Evolutionary conservation across 1,140 invertebrate genomes (phyloP).

Genomic region (Phymastichus coffea): DNA sequence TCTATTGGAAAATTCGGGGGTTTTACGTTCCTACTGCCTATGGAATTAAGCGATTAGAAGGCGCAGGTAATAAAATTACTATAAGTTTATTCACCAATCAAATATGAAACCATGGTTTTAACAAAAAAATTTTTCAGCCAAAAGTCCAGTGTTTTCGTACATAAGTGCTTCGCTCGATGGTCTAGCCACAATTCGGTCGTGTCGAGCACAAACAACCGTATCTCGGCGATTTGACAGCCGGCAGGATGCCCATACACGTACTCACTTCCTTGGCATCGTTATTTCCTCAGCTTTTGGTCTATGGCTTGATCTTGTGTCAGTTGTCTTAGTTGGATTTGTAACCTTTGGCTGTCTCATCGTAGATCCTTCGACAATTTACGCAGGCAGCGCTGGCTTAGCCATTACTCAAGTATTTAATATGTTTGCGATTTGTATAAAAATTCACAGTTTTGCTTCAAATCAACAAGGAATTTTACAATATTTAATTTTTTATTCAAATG

Average conservation of each 20-base stretch:
- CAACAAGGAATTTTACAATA: too few species aligned
- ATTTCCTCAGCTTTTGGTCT: slow-evolving; percentile 78
- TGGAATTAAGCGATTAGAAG: slow-evolving; percentile 80
- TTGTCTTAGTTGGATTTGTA: slow-evolving; percentile 65
- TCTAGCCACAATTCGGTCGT: slow-evolving; percentile 77
- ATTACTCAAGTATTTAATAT: slow-evolving; percentile 77
- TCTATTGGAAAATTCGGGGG: slow-evolving; percentile 69
- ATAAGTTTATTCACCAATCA: neutral
- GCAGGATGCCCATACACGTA: slow-evolving; percentile 63
- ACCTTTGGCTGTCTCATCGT: slow-evolving; percentile 71
- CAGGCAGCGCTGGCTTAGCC: slow-evolving; percentile 74
- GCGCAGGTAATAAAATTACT: slow-evolving; percentile 65
- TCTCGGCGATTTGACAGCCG: slow-evolving; percentile 70
- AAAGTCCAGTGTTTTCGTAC: slow-evolving; percentile 76
- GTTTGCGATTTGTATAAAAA: too few species aligned
- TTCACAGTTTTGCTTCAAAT: too few species aligned
- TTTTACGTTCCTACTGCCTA: slow-evolving; percentile 78
- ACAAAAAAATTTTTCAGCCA: slow-evolving; percentile 47
- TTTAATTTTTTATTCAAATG: too few species aligned
- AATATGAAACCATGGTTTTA: neutral
- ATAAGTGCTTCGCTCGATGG: slow-evolving; percentile 76
- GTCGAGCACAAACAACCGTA: slow-evolving; percentile 66
- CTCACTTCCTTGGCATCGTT: slow-evolving; percentile 72
- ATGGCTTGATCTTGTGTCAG: slow-evolving; percentile 75
- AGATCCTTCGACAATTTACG: slow-evolving; percentile 44